phyloP scores from a whole-genome alignment of 2,113 vertebrate species.

The Aptenodytes forsteri region DNA sequence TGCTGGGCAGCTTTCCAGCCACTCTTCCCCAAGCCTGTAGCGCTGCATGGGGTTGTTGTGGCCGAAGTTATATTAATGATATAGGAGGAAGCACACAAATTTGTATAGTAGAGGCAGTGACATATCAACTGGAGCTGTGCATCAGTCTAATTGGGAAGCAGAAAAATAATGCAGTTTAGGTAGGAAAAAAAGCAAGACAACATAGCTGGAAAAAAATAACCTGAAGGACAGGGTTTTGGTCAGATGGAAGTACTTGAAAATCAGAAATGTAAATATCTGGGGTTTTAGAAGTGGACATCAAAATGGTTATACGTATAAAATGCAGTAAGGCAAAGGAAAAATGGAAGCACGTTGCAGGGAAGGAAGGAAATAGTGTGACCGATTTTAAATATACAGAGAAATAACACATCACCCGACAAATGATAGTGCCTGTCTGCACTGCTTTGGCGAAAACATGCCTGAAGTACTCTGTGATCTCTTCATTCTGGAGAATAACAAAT shows the following conservation, averaged over 20 bases:
- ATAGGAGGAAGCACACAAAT: neutral
- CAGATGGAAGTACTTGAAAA: neutral
- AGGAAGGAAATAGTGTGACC: neutral
- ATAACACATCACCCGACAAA: neutral
- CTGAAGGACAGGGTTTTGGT: neutral
- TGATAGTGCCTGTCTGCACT: neutral
- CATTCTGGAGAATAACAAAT: neutral
- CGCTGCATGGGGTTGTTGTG: no score
- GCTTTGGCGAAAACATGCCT: neutral
- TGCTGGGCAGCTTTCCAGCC: no score
- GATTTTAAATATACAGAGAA: neutral
- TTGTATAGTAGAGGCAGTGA: neutral
- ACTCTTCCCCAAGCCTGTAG: no score
- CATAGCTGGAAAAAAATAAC: neutral
- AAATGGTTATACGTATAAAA: neutral
- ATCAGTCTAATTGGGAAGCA: neutral
- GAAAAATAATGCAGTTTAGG: neutral
- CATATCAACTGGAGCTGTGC: neutral
- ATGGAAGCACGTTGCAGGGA: neutral
- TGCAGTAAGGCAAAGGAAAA: neutral
- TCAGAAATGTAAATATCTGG: neutral
- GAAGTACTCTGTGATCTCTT: neutral
- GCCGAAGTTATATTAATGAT: neutral
- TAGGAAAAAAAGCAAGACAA: neutral
- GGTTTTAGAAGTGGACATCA: neutral